Conservation (phyloP, 2,888 invertebrate genomes). For the Limulus polyphemus region DNA sequence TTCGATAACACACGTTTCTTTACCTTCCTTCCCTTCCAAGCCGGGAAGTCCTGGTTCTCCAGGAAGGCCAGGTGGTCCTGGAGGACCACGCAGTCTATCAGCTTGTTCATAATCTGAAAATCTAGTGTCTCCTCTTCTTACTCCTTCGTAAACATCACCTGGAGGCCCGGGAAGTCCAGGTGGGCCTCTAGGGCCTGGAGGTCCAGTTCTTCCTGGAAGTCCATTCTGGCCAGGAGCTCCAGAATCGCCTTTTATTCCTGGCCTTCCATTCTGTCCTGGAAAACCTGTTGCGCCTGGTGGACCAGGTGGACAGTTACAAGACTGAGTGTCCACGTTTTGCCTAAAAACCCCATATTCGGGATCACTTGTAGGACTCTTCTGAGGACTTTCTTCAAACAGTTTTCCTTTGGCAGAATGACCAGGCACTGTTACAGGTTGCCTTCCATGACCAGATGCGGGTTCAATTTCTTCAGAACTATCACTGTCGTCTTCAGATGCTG, state of each 20-base stretch:
- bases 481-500: neutral
- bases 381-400: neutral
- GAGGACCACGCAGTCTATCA: neutral
- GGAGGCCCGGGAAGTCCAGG: neutral
- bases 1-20: neutral
- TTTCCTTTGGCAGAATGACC: slow-evolving; percentile 5
- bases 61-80: slow-evolving; percentile 4
- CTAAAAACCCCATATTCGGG: neutral
- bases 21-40: slow-evolving; percentile 15
- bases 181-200: slow-evolving; percentile 5
- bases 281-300: slow-evolving; percentile 6
- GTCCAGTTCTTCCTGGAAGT: slow-evolving; percentile 5
- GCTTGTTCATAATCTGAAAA: neutral
- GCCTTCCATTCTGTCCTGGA: slow-evolving; percentile 7
- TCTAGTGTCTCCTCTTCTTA: neutral
- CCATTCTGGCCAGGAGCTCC: slow-evolving; percentile 14
- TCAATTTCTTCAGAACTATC: neutral
- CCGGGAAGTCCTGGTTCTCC: slow-evolving; percentile 20
- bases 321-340: neutral
- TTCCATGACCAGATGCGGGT: slow-evolving; percentile 2
- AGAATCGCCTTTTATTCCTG: slow-evolving; percentile 8
- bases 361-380: neutral
- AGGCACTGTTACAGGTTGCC: slow-evolving; percentile 10
- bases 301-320: slow-evolving; percentile 1
- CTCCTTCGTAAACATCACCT: neutral